Evolutionary conservation across 92 coral and sea anemone genomes (phyloP), one percentile per base, ranked within the genome.

Genomic region (Paramuricea clavata): DNA sequence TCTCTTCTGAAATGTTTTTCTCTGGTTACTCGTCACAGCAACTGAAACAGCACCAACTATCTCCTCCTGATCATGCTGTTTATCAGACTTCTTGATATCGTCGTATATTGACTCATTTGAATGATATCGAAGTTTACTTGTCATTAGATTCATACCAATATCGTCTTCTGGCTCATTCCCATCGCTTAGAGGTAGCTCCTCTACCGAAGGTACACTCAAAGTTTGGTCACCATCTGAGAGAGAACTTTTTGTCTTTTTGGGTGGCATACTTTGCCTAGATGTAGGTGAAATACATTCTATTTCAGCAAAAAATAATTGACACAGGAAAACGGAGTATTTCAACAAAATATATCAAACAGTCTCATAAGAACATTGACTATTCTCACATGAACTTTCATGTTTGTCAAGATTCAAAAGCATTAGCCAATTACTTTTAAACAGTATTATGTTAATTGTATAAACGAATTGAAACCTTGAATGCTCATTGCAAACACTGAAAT

Each of bases 1-100:
- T 39, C 78, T 78, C 31, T 94, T 97, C 31, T 87, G 81, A 30
- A 87, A 83, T 49, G 75, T 59, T 49, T 78, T 87, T 35, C 88
- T 74, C 57, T 91, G 95, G 23, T 89, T 89, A 13, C 69, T 79
- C 0, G 84, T 59, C 72, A 79, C 36, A 1, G 71, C 34, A 8
- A 79, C 84, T 35, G 84, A 79, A 35, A 79, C 84, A 13, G 84
- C 72, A 6, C 71, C 73, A 21, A 79, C 84, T 41, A 61, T 79
- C 23, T 79, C 84, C 12, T 59, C 73, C 6, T n/a, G 19, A 41
- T 79, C 31, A 56, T 76, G 82, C 16, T 26, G 61, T 47, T 49
- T 25, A 19, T 60, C 72, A 16, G 33, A 22, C 10, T 22, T 13
- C 17, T 56, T 79, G 1, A 27, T 1, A 31, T 78, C 27, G 26